phyloP scores from a whole-genome alignment of 2,797 vertebrate species.

The Schizothorax lantsangensis region DNA sequence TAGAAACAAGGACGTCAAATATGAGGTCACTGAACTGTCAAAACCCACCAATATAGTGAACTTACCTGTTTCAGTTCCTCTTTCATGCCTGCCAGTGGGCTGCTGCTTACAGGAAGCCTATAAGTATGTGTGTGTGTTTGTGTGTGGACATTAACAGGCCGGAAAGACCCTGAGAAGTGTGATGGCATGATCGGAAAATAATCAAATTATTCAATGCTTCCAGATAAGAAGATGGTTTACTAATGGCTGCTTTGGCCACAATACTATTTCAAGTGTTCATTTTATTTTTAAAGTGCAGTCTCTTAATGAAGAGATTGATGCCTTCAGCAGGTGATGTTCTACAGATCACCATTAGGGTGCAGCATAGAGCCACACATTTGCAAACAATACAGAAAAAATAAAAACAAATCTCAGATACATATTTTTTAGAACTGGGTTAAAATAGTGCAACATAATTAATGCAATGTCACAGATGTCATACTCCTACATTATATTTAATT shows the following conservation, averaged over 20 bases:
- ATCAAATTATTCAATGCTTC: background rate
- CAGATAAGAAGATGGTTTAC: constrained; percentile 5
- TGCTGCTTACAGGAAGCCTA: constrained; percentile 18
- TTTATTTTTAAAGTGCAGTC: background rate
- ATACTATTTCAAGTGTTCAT: background rate
- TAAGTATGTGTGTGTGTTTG: background rate
- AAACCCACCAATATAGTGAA: background rate
- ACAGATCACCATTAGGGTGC: constrained; percentile 71
- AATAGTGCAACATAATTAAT: background rate
- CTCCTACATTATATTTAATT: background rate
- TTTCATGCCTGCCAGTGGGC: background rate
- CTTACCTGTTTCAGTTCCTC: constrained; percentile 54
- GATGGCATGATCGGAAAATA: background rate
- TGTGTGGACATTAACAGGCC: background rate
- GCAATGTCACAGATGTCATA: background rate
- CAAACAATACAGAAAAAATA: constrained; percentile 1
- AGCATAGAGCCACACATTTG: constrained; percentile 61
- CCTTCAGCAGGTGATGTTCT: constrained; percentile 44
- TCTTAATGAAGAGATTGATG: background rate
- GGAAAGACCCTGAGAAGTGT: background rate
- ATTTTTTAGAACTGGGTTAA: background rate
- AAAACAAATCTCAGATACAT: background rate
- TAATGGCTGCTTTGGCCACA: background rate
- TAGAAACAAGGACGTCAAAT: constrained; percentile 18
- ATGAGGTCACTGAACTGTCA: constrained; percentile 28